A percentile compares a stretch with the other conserved stretches of the same genome.
Evolutionary conservation across 2,888 invertebrate species (phyloP).

Genomic region (Eulithis testata): DNA sequence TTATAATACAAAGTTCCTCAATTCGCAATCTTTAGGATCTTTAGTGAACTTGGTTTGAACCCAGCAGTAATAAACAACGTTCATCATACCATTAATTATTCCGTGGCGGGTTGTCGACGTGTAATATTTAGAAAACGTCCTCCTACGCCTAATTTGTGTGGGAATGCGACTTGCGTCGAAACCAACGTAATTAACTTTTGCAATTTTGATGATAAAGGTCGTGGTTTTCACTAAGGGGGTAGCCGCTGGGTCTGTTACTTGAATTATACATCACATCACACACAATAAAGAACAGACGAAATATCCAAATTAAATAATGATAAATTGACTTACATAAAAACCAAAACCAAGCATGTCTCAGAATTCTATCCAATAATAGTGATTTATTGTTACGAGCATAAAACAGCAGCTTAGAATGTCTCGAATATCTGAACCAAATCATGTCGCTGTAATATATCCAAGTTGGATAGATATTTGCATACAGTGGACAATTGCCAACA

Average conservation of each 20-base stretch:
- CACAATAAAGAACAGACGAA: slow-evolving; percentile 5
- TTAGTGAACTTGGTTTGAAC: slow-evolving; percentile 34
- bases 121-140: slow-evolving; percentile 66
- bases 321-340: too few relatives aligned
- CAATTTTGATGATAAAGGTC: slow-evolving; percentile 51
- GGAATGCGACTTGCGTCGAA: slow-evolving; percentile 50
- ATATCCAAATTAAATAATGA: too few relatives aligned
- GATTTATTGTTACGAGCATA: not conserved
- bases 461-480: slow-evolving; percentile 49
- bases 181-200: slow-evolving; percentile 52
- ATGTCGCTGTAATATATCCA: slow-evolving; percentile 54
- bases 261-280: slow-evolving; percentile 18
- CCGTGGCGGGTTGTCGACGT: slow-evolving; percentile 51
- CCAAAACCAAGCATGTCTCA: not conserved
- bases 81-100: slow-evolving; percentile 61
- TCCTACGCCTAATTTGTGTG: slow-evolving; percentile 61
- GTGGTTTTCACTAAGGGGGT: slow-evolving; percentile 35
- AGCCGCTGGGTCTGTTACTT: slow-evolving; percentile 6
- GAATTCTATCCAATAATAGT: not conserved
- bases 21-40: slow-evolving; percentile 37
- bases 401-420: slow-evolving; percentile 28
- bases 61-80: slow-evolving; percentile 53
- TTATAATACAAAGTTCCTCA: slow-evolving; percentile 24
- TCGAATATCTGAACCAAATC: slow-evolving; percentile 48
- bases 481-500: slow-evolving; percentile 53